Evolutionary conservation across 1,140 invertebrate species (phyloP), one percentile per base, ranked within the genome.

Genomic region (Leptonema lineaticorne): DNA sequence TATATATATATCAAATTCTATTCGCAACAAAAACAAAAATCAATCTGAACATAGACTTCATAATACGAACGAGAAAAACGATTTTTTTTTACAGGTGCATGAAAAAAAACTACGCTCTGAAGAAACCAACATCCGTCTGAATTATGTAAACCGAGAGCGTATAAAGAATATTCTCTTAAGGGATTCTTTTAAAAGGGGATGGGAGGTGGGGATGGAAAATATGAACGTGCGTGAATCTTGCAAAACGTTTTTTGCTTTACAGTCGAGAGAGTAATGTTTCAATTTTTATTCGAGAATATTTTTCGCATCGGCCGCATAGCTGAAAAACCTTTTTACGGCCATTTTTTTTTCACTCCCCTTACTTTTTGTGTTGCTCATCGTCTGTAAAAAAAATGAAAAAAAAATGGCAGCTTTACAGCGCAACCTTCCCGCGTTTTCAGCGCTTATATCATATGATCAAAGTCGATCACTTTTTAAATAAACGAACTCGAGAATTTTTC

Each of bases 111-210:
- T 11, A 48, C 11, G 37, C 37, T 16, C 9, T 26, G 50, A 8
- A n/a, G n/a, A n/a, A 53, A 26, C 50, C 50, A 20, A 26, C 50
- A 53, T 53, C 24, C 24, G 50, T 53, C 50, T 53, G 50, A 53
- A 53, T 53, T 53, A 53, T 53, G 27, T 24, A 53, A 53, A 53
- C 20, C 27, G 50, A 53, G 27, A 24, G 50, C 50, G 50, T 53
- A 53, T 53, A 53, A 53, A 53, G 50, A 53, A 53, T 53, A 53
- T 53, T 53, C 50, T 53, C 50, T 53, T 53, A 53, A 53, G 50
- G 50, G 50, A 53, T 53, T 53, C 50, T 24, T 24, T 24, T 24
- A 24, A 18, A 53, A 14, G 50, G 50, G 5, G 46, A 22, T 33
- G 29, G 29, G 5, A 33, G 11, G 29, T 16, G 4, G 14, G 37